Percentiles rank a stretch among this genome's conserved stretches.
These are phyloP conservation scores for Malaclemys terrapin DNA, from an alignment of 2,113 vertebrate species.

Conservation along the genomic window DNA sequence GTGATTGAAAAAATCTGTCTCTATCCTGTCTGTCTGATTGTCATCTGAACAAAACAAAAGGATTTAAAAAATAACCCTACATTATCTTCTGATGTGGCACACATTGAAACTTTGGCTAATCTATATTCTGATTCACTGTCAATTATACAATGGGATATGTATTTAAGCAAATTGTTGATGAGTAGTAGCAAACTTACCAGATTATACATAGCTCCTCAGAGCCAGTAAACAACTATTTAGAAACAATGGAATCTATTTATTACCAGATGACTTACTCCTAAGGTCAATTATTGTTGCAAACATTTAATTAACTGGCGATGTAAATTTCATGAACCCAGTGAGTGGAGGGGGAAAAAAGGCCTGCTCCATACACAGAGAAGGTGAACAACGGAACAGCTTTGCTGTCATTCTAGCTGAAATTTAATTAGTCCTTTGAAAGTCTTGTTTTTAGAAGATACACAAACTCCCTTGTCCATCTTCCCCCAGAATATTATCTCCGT, in stretches of 20 bases:
- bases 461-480: not conserved
- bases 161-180: conserved; percentile 60
- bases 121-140: not conserved
- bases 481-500: not conserved
- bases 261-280: conserved; percentile 49
- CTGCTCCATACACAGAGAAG: conserved; percentile 36
- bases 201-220: conserved; percentile 42
- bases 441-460: not conserved
- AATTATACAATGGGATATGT: conserved; percentile 34
- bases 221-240: conserved; percentile 45
- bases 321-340: conserved; percentile 59
- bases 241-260: conserved; percentile 55
- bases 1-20: not conserved
- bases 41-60: not conserved
- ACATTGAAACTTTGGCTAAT: conserved; percentile 3
- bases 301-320: conserved; percentile 56
- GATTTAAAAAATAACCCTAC: not conserved
- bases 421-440: conserved; percentile 36
- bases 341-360: conserved; percentile 27
- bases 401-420: conserved; percentile 42
- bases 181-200: conserved; percentile 35
- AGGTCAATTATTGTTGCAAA: conserved; percentile 60
- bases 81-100: not conserved
- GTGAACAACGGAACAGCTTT: conserved; percentile 31
- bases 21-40: not conserved